Evolutionary conservation across 2,113 vertebrate genomes (phyloP).

Genomic region (Leptosomus discolor): DNA sequence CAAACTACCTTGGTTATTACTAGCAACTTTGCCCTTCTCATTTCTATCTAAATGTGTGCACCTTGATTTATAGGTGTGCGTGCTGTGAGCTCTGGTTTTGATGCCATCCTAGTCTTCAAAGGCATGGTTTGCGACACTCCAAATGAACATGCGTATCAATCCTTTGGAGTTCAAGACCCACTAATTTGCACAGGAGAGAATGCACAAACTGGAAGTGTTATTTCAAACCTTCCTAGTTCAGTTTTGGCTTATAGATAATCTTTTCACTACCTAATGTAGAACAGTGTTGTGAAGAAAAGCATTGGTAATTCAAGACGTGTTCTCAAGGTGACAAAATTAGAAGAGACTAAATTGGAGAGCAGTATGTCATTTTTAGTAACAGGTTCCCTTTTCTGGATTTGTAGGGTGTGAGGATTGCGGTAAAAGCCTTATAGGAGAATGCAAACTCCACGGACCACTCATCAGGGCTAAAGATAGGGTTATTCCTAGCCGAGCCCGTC

Average conservation of each 20-base stretch:
- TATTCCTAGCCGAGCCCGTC: slow-evolving; percentile 64
- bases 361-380: slow-evolving; percentile 21
- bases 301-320: not conserved
- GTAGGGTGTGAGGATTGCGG: slow-evolving; percentile 67
- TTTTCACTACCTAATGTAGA: not conserved
- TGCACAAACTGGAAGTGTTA: not conserved
- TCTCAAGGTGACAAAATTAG: not conserved
- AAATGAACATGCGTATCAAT: not conserved
- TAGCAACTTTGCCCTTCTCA: not conserved
- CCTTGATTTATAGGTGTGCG: not conserved
- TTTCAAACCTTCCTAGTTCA: not conserved
- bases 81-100: not conserved
- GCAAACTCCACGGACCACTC: slow-evolving; percentile 58
- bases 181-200: not conserved
- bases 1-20: not conserved
- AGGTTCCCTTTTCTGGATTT: slow-evolving; percentile 46
- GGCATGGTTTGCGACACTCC: not conserved
- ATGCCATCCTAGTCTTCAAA: not conserved
- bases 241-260: not conserved
- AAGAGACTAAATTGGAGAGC: not conserved
- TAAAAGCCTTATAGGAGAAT: slow-evolving; percentile 64
- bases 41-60: not conserved
- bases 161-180: not conserved
- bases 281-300: not conserved
- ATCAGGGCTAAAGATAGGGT: slow-evolving; percentile 62